A percentile compares a stretch with the other conserved stretches of the same genome.
These are phyloP conservation scores for Hypercompe scribonia DNA, from an alignment of 2,888 invertebrate genomes.

Conservation along the genomic window DNA sequence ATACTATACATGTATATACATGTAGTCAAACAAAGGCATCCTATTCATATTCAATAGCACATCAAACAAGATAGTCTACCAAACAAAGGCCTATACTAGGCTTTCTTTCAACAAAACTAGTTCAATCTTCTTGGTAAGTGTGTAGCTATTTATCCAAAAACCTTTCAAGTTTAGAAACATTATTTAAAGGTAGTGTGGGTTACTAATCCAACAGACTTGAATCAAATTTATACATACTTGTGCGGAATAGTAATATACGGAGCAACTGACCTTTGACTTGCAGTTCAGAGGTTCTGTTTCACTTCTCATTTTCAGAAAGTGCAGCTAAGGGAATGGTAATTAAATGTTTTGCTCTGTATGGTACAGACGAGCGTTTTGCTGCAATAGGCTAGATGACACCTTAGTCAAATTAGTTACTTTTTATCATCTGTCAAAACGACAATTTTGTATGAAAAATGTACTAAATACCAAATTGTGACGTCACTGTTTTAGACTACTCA, in stretches of 20 bases:
- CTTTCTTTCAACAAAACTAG: background rate
- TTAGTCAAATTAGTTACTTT: no score
- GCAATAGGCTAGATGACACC: no score
- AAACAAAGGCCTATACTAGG: background rate
- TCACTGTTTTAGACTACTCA: no score
- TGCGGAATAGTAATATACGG: constrained; percentile 45
- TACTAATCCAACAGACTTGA: constrained; percentile 28
- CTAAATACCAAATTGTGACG: no score
- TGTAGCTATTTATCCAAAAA: background rate
- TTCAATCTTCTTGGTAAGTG: background rate
- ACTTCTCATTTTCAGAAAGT: background rate
- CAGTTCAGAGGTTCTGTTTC: background rate
- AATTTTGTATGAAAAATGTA: no score
- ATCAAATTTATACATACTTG: constrained; percentile 41
- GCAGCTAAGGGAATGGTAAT: background rate
- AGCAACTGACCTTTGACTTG: constrained; percentile 37
- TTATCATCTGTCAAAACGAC: no score
- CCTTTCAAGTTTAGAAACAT: constrained; percentile 17
- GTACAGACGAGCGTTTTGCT: background rate
- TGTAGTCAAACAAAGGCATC: background rate
- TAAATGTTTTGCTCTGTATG: background rate
- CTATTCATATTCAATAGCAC: background rate
- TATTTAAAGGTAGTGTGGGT: constrained; percentile 36
- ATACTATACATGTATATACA: no score
- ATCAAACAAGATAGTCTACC: background rate